Base-by-base conservation (phyloP, 2,797 vertebrate genomes). In the Sardinella longiceps region DNA sequence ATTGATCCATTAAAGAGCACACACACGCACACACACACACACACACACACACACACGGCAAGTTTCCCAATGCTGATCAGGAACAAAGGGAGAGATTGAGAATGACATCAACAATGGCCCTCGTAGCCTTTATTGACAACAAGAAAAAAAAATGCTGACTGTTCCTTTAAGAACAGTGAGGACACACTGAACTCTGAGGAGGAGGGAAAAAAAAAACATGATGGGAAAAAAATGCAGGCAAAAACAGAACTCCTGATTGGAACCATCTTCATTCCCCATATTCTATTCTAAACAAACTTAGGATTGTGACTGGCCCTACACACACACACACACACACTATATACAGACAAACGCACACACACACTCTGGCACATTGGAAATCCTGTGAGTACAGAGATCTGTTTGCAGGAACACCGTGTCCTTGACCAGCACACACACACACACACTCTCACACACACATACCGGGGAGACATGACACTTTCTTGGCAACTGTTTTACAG, bases 331-430 rank as follows among this genome's bases (percentile, higher is more conserved):
- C 28, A 70, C 63, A 70, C 63, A 33, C 63, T 10, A 15, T n/a
- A 30, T 28, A 60, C 23, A 25, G 23, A 25, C 58, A 25, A 23
- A 25, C 23, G 9, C 58, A 60, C 58, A 33, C 28, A 33, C 5
- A 4, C 5, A 2, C 15, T 77, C 70, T 23, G 70, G 33, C 70
- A 33, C 18, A 33, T 20, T 77, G 83, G 83, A 77, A 77, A 77
- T 77, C 70, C 70, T 77, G 70, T 43, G 37, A 77, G 70, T 43
- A 37, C 37, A 77, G 70, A 77, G 37, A 77, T 77, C 33, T 77
- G 70, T 77, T 77, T 77, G 70, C 70, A 77, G 70, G 70, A 77
- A 77, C 70, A 77, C 70, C 9, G 70, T 77, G 70, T 77, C 70
- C 70, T 43, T 77, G 37, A 77, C 39, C 37, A 77, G 70, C 37